Conservation (phyloP, 2,888 invertebrate species). For the Cepaea hortensis region DNA sequence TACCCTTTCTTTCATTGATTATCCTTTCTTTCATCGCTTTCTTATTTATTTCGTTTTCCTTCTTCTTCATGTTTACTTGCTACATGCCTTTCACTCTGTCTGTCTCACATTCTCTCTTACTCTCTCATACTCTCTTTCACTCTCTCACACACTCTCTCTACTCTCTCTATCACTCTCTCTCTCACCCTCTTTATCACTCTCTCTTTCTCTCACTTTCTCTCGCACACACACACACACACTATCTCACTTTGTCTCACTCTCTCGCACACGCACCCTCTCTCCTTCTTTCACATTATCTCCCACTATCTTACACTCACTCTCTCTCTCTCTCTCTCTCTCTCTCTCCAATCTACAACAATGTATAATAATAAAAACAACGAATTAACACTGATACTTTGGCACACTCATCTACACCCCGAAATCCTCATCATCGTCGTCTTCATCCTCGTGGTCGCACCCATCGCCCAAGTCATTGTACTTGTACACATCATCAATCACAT, state of each 20-base stretch:
- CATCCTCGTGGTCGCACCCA: background rate
- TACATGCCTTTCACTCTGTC: background rate
- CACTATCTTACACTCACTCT: conserved; percentile 9
- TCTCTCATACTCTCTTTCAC: no score
- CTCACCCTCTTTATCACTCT: no score
- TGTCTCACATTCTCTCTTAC: background rate
- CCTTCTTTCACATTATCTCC: background rate
- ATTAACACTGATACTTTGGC: background rate
- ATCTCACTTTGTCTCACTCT: no score
- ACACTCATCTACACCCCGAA: background rate
- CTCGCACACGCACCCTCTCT: no score
- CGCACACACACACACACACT: no score
- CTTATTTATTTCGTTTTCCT: background rate
- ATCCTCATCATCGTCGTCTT: background rate
- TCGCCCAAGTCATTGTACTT: background rate
- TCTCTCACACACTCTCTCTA: no score
- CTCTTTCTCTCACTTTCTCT: no score
- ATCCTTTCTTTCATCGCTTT: conserved; percentile 10
- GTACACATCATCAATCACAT: background rate
- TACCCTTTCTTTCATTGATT: conserved; percentile 13
- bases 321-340: conserved; percentile 29
- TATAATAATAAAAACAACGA: background rate
- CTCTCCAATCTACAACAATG: background rate
- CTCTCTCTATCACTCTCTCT: no score
- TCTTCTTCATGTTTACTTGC: background rate